phyloP scores from a whole-genome alignment of 1,140 invertebrate genomes.

The Brachionus plicatilis region DNA sequence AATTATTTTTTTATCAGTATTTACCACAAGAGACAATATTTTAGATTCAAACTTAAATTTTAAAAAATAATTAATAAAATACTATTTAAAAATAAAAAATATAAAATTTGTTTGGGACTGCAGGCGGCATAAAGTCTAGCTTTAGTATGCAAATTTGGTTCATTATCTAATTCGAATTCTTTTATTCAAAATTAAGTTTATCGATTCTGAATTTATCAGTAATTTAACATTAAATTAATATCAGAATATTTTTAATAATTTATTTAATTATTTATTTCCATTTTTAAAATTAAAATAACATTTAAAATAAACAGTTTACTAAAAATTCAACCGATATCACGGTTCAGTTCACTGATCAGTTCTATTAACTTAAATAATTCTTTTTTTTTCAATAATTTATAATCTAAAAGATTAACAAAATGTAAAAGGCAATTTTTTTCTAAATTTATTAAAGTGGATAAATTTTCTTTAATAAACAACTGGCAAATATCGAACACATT shows the following conservation, averaged over 20 bases:
- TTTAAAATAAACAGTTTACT: background rate
- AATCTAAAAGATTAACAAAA: constrained; percentile 17
- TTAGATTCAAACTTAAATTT: too few relatives aligned
- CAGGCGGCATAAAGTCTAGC: too few relatives aligned
- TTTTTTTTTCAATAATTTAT: background rate
- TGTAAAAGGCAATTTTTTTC: constrained; percentile 20
- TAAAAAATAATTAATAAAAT: too few relatives aligned
- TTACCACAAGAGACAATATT: too few relatives aligned
- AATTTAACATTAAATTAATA: too few relatives aligned
- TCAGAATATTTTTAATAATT: background rate
- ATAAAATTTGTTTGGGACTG: too few relatives aligned
- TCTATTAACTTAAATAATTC: constrained; percentile 9
- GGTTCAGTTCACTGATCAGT: background rate
- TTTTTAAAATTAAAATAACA: background rate
- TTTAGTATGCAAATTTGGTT: too few relatives aligned
- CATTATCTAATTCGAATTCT: too few relatives aligned
- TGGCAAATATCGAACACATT: background rate
- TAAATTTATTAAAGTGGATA: background rate
- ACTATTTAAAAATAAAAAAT: too few relatives aligned
- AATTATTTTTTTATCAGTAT: too few relatives aligned
- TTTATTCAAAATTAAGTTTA: too few relatives aligned
- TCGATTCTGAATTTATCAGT: too few relatives aligned
- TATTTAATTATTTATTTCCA: background rate
- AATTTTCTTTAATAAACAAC: background rate
- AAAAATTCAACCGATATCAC: background rate